Base-by-base conservation (phyloP, 2,888 invertebrate genomes). In the Athetis lepigone region DNA sequence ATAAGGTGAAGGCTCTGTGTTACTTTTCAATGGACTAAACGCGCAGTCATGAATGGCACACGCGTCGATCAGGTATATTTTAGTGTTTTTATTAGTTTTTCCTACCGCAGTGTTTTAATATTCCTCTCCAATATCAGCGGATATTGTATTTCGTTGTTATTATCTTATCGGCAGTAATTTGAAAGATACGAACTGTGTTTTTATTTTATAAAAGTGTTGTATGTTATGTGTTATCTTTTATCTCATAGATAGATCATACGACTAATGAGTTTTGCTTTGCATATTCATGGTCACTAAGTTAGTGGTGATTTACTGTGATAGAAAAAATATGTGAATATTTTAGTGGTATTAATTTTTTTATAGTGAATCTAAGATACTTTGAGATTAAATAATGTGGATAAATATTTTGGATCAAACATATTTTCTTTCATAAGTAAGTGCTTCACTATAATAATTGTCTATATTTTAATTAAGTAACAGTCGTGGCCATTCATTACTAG, bases 21-120 rank as follows among this genome's bases (percentile, higher is more conserved):
- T 43, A 52, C 50, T 56, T 54, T 40, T 40, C 52, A 70, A 70
- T 65, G 65, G 70, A 70, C 45, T 40, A 40, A 29, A 49, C 49
- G 56, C 19, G 27, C 33, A 49, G 40, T 19, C 16, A 42, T 69
- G 70, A 56, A 70, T 40, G 46, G 50, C 36, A 19, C 40, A 51
- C 19, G 25, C 52, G 36, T 6, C 37, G 21, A 47, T 23, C 45
- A 72, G 66, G 72, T 71, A 71, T 19, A 36, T 39, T 52, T 40
- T n/a, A 46, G 1, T 52, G 13, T 23, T 45, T 11, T 23, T 9
- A 8, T 29, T 42, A 33, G 3, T 29, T 40, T 49, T 29, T 40
- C 2, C 1, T 7, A 2, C 27, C 16, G 2, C 4, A 19, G 9
- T 4, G 4, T 13, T 2, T 49, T 16, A 5, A 11, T 42, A 33